Evolutionary conservation across 2,797 vertebrate species (phyloP), one percentile per base, ranked within the genome.

Genomic region (Sebastes iracundus): DNA sequence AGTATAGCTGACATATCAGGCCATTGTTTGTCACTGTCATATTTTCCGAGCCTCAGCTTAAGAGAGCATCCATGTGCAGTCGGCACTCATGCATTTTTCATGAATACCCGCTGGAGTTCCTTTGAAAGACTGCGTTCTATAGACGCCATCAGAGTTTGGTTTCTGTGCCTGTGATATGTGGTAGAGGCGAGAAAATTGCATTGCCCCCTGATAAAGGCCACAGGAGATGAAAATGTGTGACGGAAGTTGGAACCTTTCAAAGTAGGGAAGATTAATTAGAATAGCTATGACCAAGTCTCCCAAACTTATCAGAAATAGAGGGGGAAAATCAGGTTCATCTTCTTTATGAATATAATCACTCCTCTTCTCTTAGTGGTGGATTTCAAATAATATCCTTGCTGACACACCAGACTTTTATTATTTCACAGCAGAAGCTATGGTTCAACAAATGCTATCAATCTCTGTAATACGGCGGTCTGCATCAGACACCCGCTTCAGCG

Each of bases 81-180:
- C 75, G 76, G 82, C 70, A 33, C 88, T 95, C 93, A 94, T 95
- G 92, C 91, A 96, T 95, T 94, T 96, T 96, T 95, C 92, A 95
- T 95, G 91, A 90, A 91, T 87, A 90, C 80, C 79, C 90, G 90
- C 69, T 86, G 85, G 88, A 92, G 88, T 86, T 89, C 75, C 88
- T 91, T 92, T 90, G 89, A 91, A 89, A 87, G 77, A 85, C 87
- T 53, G 18, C 7, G 18, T 83, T 92, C 83, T 86, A 77, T 87
- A 88, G 82, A 82, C 75, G 6, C 83, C 85, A 87, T 89, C 88
- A 85, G 74, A 87, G 67, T 92, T 92, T 60, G 80, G 84, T 83
- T 84, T 88, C 82, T 82, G 75, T 55, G 87, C 72, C 76, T 90
- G 87, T 87, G 88, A 90, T 93, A 79, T 81, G 87, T 84, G 79